Evolutionary conservation across 2,888 invertebrate species (phyloP).

Genomic region (Falcaria lacertinaria): DNA sequence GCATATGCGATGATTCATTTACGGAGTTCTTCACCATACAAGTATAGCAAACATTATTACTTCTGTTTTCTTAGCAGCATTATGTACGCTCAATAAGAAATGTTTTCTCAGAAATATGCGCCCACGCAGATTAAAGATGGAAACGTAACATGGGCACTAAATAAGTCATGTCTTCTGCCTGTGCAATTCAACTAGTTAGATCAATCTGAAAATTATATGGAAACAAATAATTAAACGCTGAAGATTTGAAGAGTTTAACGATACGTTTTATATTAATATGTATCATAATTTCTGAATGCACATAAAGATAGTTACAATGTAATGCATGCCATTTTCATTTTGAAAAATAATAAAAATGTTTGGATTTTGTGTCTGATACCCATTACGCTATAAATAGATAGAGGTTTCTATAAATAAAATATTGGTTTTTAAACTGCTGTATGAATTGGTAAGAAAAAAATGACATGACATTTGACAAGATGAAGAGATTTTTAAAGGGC

Average conservation of each 20-base stretch:
- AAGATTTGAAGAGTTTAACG: too few species aligned
- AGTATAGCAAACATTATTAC: constrained; percentile 75
- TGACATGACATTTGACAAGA: constrained; percentile 47
- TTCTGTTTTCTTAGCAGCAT: constrained; percentile 75
- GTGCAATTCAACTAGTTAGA: constrained; percentile 56
- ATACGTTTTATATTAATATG: too few species aligned
- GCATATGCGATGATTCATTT: constrained; percentile 78
- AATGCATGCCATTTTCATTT: too few species aligned
- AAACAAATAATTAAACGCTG: constrained; percentile 38
- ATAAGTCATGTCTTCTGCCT: constrained; percentile 69
- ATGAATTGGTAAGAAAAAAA: constrained; percentile 2
- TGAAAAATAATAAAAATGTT: too few species aligned
- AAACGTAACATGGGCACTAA: constrained; percentile 74
- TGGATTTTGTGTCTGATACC: too few species aligned
- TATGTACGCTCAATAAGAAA: constrained; percentile 72
- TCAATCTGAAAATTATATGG: constrained; percentile 49
- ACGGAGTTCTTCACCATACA: constrained; percentile 70
- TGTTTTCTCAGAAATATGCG: constrained; percentile 76
- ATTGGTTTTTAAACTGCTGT: too few species aligned
- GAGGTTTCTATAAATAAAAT: too few species aligned
- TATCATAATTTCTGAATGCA: too few species aligned
- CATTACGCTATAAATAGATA: too few species aligned
- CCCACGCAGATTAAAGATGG: constrained; percentile 77
- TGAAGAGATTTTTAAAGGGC: constrained; percentile 46
- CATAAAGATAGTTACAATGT: too few species aligned